Conservation (phyloP, 1,140 invertebrate genomes). For the Tetragonula clypearis region DNA sequence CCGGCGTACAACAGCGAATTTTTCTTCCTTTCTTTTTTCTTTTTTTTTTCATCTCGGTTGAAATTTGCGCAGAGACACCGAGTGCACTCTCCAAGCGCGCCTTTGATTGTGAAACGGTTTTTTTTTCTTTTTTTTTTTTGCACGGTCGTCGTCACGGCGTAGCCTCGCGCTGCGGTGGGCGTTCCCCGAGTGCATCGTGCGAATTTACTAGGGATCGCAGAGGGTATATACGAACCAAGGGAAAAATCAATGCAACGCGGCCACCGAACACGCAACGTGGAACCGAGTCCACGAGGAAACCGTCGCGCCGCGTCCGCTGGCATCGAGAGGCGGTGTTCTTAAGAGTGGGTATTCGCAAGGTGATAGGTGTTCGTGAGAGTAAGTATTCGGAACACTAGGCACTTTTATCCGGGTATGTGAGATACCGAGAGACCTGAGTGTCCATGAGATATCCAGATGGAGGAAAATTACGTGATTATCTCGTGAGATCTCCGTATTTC, state of each 20-base stretch:
- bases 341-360: not conserved
- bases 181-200: conserved; percentile 37
- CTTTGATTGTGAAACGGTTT: not conserved
- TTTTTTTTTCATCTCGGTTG: not conserved
- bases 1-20: not conserved
- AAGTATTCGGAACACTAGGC: too few species aligned
- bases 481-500: too few species aligned
- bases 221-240: conserved; percentile 28
- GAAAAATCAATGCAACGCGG: conserved; percentile 41
- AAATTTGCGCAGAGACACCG: not conserved
- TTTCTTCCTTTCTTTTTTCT: too few species aligned
- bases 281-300: not conserved
- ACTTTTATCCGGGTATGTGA: too few species aligned
- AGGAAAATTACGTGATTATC: too few species aligned
- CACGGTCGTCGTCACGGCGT: not conserved
- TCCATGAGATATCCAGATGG: too few species aligned
- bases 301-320: not conserved
- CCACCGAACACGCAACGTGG: conserved; percentile 19
- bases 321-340: not conserved
- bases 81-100: not conserved
- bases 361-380: not conserved
- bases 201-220: conserved; percentile 47
- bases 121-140: not conserved
- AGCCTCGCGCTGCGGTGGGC: conserved; percentile 13
- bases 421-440: too few species aligned